Evolutionary conservation across 2,888 invertebrate species (phyloP).

Genomic region (Lampropteryx suffumata): DNA sequence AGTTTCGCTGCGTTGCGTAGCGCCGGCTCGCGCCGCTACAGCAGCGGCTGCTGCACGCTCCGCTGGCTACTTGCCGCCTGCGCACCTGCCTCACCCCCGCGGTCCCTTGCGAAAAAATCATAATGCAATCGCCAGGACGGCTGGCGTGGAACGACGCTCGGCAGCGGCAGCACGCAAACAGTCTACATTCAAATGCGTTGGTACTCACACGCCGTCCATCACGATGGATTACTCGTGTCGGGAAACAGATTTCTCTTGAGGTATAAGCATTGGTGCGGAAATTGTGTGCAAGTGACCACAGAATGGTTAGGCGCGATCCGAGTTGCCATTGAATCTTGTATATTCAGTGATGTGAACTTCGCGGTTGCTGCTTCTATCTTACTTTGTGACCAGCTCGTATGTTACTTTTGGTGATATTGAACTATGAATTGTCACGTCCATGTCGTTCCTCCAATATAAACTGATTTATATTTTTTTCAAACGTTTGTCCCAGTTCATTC

Average conservation of each 20-base stretch:
- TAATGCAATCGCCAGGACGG: slow-evolving; percentile 82
- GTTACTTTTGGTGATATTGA: slow-evolving; percentile 1
- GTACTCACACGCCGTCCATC: slow-evolving; percentile 81
- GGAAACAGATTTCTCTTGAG: slow-evolving; percentile 74
- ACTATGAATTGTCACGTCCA: slow-evolving; percentile 9
- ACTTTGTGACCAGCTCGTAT: slow-evolving; percentile 24
- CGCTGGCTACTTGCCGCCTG: slow-evolving; percentile 66
- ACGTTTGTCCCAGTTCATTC: background rate
- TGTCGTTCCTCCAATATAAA: background rate
- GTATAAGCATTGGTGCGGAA: slow-evolving; percentile 62
- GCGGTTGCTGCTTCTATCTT: slow-evolving; percentile 35
- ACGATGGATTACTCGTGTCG: slow-evolving; percentile 76
- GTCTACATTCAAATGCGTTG: slow-evolving; percentile 80
- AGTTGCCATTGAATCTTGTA: slow-evolving; percentile 72
- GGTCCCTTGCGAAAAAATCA: slow-evolving; percentile 81
- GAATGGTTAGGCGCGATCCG: slow-evolving; percentile 48
- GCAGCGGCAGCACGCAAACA: slow-evolving; percentile 76
- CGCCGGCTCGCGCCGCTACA: slow-evolving; percentile 39
- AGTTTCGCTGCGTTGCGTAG: slow-evolving; percentile 66
- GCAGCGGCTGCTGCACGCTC: slow-evolving; percentile 77
- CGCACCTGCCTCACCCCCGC: slow-evolving; percentile 65
- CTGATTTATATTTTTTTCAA: background rate
- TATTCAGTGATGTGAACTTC: slow-evolving; percentile 76
- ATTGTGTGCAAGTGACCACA: slow-evolving; percentile 48
- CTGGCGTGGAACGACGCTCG: slow-evolving; percentile 79